These are phyloP conservation scores for Myotis lucifugus DNA, from an alignment of 2,113 vertebrate species.

Conservation along the genomic window DNA sequence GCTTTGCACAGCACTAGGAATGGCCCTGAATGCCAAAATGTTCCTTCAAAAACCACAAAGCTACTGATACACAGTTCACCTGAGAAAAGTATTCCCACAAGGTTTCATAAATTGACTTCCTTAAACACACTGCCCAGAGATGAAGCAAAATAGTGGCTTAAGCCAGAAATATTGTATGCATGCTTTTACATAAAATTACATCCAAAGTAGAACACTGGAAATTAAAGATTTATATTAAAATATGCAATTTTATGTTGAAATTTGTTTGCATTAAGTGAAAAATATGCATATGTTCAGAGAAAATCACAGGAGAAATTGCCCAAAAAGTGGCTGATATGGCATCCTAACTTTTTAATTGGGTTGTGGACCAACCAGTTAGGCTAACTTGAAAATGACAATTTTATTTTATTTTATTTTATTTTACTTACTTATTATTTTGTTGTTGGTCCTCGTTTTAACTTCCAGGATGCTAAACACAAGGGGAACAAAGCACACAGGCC, in stretches of 20 bases:
- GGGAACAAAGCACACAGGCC: background rate
- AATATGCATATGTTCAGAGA: conserved; percentile 35
- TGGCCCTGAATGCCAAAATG: conserved; percentile 46
- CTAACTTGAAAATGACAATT: conserved; percentile 3
- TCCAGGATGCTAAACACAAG: background rate
- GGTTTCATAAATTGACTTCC: conserved; percentile 62
- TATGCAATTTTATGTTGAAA: conserved; percentile 37
- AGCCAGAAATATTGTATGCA: conserved; percentile 45
- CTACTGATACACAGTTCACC: conserved; percentile 46
- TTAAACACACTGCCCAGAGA: conserved; percentile 59
- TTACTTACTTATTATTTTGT: background rate
- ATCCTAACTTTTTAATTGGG: conserved; percentile 7
- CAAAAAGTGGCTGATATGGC: background rate
- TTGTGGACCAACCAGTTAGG: background rate
- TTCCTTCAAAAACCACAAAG: conserved; percentile 53
- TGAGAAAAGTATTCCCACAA: conserved; percentile 57
- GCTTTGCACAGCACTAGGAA: conserved; percentile 11
- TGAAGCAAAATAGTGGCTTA: conserved; percentile 53
- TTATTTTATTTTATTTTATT: too few species aligned
- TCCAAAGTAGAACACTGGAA: conserved; percentile 48
- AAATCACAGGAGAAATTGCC: background rate
- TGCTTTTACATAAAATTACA: conserved; percentile 60
- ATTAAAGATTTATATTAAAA: conserved; percentile 55
- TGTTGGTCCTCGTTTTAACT: background rate
- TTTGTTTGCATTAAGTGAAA: conserved; percentile 43